A percentile compares a stretch with the other conserved stretches of the same genome.
Evolutionary conservation across 1,140 invertebrate genomes (phyloP).

Genomic region (Hormaphis cornu): DNA sequence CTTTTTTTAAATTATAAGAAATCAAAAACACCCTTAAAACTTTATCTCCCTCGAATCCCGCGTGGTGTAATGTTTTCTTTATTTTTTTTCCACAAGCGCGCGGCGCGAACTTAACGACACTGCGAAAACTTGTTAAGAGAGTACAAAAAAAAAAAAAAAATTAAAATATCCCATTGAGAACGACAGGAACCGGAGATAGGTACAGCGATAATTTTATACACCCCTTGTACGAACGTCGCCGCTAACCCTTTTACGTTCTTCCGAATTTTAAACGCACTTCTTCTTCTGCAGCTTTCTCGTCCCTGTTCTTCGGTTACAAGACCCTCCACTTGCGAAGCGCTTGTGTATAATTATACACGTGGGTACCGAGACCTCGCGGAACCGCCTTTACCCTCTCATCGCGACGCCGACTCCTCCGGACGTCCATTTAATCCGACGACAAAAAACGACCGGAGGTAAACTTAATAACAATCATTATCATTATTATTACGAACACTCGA

Average conservation of each 20-base stretch:
- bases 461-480: conserved; percentile 29
- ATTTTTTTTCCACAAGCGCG: conserved; percentile 21
- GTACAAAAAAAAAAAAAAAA: not conserved
- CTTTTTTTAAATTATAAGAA: conserved; percentile 21
- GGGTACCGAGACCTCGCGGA: not conserved
- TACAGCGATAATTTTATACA: conserved; percentile 32
- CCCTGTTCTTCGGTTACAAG: conserved; percentile 25
- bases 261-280: conserved; percentile 30
- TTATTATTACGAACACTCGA: conserved; percentile 7
- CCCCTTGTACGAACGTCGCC: not conserved
- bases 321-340: conserved; percentile 5
- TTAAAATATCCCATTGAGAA: too few relatives aligned
- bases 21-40: conserved; percentile 31
- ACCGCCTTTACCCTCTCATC: not conserved
- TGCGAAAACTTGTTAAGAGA: conserved; percentile 12
- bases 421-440: not conserved
- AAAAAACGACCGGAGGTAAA: conserved; percentile 27
- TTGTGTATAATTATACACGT: conserved; percentile 30
- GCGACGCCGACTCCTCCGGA: not conserved
- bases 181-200: conserved; percentile 32
- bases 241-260: conserved; percentile 3
- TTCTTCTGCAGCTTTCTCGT: not conserved
- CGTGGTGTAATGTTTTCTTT: too few relatives aligned
- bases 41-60: conserved; percentile 31
- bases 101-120: conserved; percentile 29